A percentile compares a stretch with the other conserved stretches of the same genome.
Evolutionary conservation across 2,113 vertebrate genomes (phyloP).

Genomic region (Larimichthys crocea): DNA sequence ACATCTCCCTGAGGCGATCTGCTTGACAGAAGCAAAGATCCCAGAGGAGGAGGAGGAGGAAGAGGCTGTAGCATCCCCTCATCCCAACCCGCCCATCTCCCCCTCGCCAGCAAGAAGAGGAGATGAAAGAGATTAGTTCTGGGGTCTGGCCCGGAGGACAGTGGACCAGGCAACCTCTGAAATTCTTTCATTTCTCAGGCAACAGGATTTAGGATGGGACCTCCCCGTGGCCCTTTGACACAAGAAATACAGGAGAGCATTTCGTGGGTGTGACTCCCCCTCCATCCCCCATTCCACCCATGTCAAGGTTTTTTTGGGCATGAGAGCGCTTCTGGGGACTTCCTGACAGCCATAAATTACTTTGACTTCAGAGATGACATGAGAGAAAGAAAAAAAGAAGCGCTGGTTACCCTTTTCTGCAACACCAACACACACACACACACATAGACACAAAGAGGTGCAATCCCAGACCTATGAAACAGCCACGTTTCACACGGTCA

Average conservation of each 20-base stretch:
- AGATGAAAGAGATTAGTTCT: slow-evolving; percentile 82
- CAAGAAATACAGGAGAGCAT: slow-evolving; percentile 58
- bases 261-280: slow-evolving; percentile 46
- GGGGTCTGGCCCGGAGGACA: slow-evolving; percentile 72
- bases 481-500: slow-evolving; percentile 63
- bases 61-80: slow-evolving; percentile 34
- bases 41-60: slow-evolving; percentile 51
- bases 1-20: slow-evolving; percentile 76
- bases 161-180: slow-evolving; percentile 68
- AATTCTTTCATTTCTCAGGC: slow-evolving; percentile 71
- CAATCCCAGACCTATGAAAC: slow-evolving; percentile 26
- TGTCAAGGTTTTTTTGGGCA: slow-evolving; percentile 53
- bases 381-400: not conserved
- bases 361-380: slow-evolving; percentile 61
- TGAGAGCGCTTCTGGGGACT: slow-evolving; percentile 58
- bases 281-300: not conserved
- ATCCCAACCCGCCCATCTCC: slow-evolving; percentile 5
- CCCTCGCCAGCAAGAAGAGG: slow-evolving; percentile 44
- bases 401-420: slow-evolving; percentile 16
- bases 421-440: slow-evolving; percentile 27
- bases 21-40: slow-evolving; percentile 65
- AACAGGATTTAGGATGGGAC: slow-evolving; percentile 69
- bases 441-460: slow-evolving; percentile 11
- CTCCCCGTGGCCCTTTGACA: slow-evolving; percentile 66
- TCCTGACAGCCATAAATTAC: slow-evolving; percentile 68